Evolutionary conservation across 2,888 invertebrate genomes (phyloP), one percentile per base, ranked within the genome.

Genomic region (Orthosia gothica): DNA sequence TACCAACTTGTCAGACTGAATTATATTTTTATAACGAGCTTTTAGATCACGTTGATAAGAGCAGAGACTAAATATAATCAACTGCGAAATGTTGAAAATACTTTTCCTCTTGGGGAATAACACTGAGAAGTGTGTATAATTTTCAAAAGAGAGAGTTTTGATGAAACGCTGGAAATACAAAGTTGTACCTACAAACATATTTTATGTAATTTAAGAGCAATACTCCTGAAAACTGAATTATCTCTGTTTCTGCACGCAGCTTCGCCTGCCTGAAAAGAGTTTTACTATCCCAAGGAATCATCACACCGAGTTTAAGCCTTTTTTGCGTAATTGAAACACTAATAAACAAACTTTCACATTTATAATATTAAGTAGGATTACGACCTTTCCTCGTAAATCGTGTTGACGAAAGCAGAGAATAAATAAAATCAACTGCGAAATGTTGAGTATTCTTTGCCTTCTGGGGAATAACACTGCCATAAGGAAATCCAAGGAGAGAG

Each of bases 151-250:
- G n/a, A 12, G 13, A 13, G 1, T 40, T 59, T 18, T n/a, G 58
- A n/a, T 32, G 13, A 59, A n/a, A 32, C 11, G 12, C n/a, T 40
- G n/a, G 32, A 5, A 54, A 13, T 20, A 23, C 13, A 54, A 0
- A 59, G 5, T 40, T 40, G 11, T 32, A 32, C 7, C 32, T 40
- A 9, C 1, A 70, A 7, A 50, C 18, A n/a, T 16, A 49, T 13
- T 20, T 40, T 9, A 40, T 1, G 7, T 40, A 40, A 40, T 9
- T 9, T 49, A 20, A 23, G 18, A 61, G 68, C 52, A 5, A 1
- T 23, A 64, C 9, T 5, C 20, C 13, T 58, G 45, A n/a, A 32
- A 58, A 64, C 23, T 70, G 68, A 68, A 76, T 73, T 68, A 61
- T 40, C 68, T 62, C 15, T 5, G 0, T 32, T 32, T 32, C 32